These are phyloP conservation scores for Xenopus tropicalis DNA, from an alignment of 2,113 vertebrate species.

Conservation along the genomic window UCB_Xtro_10.0 CM004450.2:62302501-62303000, in stretches of 20 bases:
- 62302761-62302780: neutral
- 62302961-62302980: too few species aligned
- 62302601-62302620: too few species aligned
- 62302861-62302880: neutral
- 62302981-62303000: too few species aligned
- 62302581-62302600: too few species aligned
- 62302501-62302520: too few species aligned
- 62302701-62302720: neutral
- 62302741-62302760: constrained; percentile 6
- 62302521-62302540: too few species aligned
- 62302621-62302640: neutral
- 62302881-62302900: neutral
- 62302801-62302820: neutral
- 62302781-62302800: neutral
- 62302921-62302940: neutral
- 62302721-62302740: neutral
- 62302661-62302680: neutral
- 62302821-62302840: neutral
- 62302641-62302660: neutral
- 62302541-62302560: too few species aligned
- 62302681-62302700: neutral
- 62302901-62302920: neutral
- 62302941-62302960: neutral
- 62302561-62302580: too few species aligned
- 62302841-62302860: neutral